Conservation (phyloP, 2,113 vertebrate species). For the Poeciliopsis retropinna region DNA sequence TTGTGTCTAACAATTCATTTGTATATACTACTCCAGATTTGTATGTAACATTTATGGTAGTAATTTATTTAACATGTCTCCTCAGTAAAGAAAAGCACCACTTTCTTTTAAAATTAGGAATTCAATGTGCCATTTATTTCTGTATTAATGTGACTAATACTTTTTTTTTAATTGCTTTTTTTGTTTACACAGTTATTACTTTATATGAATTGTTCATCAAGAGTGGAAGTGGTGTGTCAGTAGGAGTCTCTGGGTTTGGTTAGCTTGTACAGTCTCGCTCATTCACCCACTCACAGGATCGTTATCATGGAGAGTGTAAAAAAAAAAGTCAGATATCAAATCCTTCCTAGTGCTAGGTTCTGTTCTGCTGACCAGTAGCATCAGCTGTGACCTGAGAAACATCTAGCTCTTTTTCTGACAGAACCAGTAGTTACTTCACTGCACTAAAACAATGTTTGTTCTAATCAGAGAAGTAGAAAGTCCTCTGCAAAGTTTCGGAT, state of each 20-base stretch:
- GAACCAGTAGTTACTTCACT: background rate
- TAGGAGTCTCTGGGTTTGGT: background rate
- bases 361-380: background rate
- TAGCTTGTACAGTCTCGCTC: too few species aligned
- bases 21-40: slow-evolving; percentile 86
- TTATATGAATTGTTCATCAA: slow-evolving; percentile 22
- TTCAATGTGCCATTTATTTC: slow-evolving; percentile 83
- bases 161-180: slow-evolving; percentile 61
- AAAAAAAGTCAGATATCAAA: background rate
- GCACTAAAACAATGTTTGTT: background rate
- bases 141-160: slow-evolving; percentile 83
- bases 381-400: background rate
- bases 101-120: slow-evolving; percentile 81
- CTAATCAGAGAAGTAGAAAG: background rate
- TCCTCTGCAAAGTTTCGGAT: too few species aligned
- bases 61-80: slow-evolving; percentile 87
- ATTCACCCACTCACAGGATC: background rate
- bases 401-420: background rate
- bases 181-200: slow-evolving; percentile 43
- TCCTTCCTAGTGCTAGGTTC: background rate
- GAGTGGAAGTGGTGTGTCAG: slow-evolving; percentile 25
- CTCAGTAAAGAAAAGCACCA: slow-evolving; percentile 77
- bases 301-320: background rate
- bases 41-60: slow-evolving; percentile 84
- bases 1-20: slow-evolving; percentile 78